phyloP scores from a whole-genome alignment of 2,113 vertebrate genomes.

The Plecturocebus donacophilus region DNA sequence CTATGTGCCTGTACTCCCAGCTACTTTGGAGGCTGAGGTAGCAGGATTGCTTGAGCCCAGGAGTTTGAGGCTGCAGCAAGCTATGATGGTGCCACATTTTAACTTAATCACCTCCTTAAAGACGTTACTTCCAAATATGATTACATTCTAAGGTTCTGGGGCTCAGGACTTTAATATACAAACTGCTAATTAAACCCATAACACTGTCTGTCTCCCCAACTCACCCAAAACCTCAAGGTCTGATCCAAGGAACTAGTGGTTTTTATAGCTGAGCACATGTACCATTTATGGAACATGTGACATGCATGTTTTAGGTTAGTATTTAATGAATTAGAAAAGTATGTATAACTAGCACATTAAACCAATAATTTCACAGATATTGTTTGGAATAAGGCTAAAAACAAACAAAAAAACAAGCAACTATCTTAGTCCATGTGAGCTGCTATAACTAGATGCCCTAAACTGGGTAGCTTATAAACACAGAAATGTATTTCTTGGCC shows the following conservation, averaged over 20 bases:
- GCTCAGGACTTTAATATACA: not conserved
- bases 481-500: not conserved
- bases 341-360: not conserved
- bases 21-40: no score
- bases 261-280: not conserved
- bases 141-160: not conserved
- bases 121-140: not conserved
- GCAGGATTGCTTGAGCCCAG: no score
- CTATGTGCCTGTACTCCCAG: no score
- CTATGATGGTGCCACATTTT: not conserved
- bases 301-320: not conserved
- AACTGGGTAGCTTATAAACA: not conserved
- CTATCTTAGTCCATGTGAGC: not conserved
- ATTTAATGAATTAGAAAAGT: not conserved
- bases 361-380: not conserved
- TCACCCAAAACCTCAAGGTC: not conserved
- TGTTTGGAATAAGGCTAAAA: not conserved
- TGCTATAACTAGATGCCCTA: not conserved
- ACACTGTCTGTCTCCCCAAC: not conserved
- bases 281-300: not conserved
- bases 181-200: not conserved
- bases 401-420: not conserved
- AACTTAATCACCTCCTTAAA: not conserved
- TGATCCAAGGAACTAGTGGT: not conserved
- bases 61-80: no score